A percentile compares a stretch with the other conserved stretches of the same genome.
Conservation (phyloP, 2,888 invertebrate genomes). For the Margaritifera margaritifera region DNA sequence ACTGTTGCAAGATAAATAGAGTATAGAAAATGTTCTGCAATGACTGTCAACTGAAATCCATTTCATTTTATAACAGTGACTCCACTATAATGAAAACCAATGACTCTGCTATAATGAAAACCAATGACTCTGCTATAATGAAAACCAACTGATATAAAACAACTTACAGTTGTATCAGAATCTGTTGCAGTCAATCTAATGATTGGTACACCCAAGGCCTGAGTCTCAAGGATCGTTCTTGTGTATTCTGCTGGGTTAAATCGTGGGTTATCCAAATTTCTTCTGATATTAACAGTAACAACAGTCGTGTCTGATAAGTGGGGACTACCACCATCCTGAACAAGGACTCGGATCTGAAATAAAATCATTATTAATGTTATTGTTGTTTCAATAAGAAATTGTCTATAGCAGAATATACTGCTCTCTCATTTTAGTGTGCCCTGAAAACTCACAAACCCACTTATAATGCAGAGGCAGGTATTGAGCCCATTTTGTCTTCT, state of each 20-base stretch:
- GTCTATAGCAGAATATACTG: not conserved
- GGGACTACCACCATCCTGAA: constrained; percentile 65
- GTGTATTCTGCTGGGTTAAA: constrained; percentile 37
- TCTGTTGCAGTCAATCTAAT: constrained; percentile 55
- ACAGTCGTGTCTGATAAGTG: constrained; percentile 42
- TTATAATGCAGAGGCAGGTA: no score
- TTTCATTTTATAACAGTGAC: no score
- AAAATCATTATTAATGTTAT: not conserved
- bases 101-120: no score
- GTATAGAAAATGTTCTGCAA: no score
- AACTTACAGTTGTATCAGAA: constrained; percentile 47
- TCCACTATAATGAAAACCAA: no score
- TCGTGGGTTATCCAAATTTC: constrained; percentile 52
- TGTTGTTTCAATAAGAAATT: not conserved
- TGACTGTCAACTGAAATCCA: no score
- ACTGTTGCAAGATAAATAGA: no score
- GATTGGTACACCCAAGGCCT: constrained; percentile 47
- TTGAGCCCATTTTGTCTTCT: not conserved
- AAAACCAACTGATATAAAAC: not conserved
- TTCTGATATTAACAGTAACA: constrained; percentile 46
- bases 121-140: no score
- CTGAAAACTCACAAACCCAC: no score
- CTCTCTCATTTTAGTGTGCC: not conserved
- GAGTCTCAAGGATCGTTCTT: constrained; percentile 47
- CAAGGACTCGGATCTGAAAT: constrained; percentile 57